Percentiles rank a stretch among this genome's conserved stretches.
Evolutionary conservation across 2,888 invertebrate species (phyloP).

Genomic region (Aleiodes leptofemur): DNA sequence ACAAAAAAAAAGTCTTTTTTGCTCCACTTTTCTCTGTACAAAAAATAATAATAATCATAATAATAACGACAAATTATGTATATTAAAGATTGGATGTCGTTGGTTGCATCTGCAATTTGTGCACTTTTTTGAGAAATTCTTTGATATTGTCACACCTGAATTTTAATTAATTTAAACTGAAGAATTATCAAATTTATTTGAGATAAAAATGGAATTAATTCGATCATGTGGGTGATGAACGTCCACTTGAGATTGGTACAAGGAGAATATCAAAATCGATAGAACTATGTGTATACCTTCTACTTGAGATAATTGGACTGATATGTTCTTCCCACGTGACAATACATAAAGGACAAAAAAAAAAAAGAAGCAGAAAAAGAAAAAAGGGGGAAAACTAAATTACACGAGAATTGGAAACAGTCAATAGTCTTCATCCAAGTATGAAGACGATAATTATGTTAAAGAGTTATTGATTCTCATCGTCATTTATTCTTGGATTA

Average conservation of each 20-base stretch:
- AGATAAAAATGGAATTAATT: background rate
- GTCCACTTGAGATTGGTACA: background rate
- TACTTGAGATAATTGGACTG: conserved; percentile 1
- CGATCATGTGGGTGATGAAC: background rate
- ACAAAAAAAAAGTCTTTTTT: too few relatives aligned
- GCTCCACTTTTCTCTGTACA: too few relatives aligned
- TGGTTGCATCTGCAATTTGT: too few relatives aligned
- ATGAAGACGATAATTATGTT: conserved; percentile 15
- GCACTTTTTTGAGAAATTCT: too few relatives aligned
- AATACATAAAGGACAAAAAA: background rate
- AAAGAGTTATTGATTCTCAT: conserved; percentile 19
- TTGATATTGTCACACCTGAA: too few relatives aligned
- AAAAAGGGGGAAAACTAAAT: background rate
- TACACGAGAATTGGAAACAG: conserved; percentile 14
- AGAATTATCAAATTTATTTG: background rate
- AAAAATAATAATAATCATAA: too few relatives aligned
- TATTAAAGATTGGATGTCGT: too few relatives aligned
- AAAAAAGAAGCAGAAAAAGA: background rate
- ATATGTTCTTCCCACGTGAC: conserved; percentile 11
- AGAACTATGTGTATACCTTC: background rate
- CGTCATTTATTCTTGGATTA: background rate
- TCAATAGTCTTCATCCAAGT: conserved; percentile 7
- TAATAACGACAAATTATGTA: too few relatives aligned
- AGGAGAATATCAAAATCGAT: background rate
- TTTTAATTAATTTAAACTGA: too few relatives aligned